A percentile compares a stretch with the other conserved stretches of the same genome.
These are phyloP conservation scores for Megaceryle alcyon DNA, from an alignment of 2,797 vertebrate species.

Conservation along the genomic window DNA sequence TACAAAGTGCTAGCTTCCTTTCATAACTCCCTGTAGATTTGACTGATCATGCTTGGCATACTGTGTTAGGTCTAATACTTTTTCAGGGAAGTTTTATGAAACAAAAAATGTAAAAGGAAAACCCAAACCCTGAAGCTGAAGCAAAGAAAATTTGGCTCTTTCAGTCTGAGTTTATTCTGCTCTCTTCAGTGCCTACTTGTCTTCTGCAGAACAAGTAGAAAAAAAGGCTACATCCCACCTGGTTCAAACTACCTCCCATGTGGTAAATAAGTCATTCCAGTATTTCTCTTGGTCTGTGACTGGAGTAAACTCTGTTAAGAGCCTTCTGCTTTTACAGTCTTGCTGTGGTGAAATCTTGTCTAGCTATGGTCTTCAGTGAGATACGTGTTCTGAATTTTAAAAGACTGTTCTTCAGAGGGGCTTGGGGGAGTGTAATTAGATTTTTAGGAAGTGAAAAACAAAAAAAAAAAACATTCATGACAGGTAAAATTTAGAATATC, in stretches of 20 bases:
- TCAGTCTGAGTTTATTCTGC: background rate
- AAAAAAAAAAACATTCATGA: background rate
- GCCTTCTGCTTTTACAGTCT: background rate
- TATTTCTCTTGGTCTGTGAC: background rate
- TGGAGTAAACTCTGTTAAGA: background rate
- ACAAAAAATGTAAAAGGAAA: background rate
- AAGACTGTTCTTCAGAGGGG: background rate
- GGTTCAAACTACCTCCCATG: background rate
- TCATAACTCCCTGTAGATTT: background rate
- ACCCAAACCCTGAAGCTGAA: background rate
- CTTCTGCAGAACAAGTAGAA: background rate
- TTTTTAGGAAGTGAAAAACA: background rate
- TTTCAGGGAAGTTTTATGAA: background rate
- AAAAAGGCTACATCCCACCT: accelerated
- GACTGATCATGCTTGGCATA: accelerated
- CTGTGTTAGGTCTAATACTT: background rate
- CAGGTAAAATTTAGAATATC: background rate
- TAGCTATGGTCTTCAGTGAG: background rate
- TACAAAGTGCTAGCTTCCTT: background rate
- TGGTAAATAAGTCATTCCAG: background rate
- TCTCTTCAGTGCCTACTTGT: background rate
- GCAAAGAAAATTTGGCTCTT: background rate
- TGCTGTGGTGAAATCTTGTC: accelerated
- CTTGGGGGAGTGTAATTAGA: background rate
- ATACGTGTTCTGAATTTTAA: background rate